Evolutionary conservation across 2,113 vertebrate species (phyloP), one percentile per base, ranked within the genome.

Genomic region (Gavialis gangeticus): DNA sequence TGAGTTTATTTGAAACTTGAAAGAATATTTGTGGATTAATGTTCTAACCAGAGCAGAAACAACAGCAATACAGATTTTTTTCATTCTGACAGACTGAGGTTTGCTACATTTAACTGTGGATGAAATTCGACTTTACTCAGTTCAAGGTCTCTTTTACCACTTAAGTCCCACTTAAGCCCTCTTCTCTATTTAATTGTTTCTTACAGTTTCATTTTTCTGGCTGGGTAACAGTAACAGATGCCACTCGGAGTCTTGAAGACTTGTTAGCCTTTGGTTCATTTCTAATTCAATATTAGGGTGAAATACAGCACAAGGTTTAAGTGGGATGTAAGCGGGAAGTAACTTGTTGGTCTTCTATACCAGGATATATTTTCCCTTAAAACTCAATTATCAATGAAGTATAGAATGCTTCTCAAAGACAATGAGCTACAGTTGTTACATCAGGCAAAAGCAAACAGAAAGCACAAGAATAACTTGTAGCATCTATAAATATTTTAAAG

Each of bases 201-300:
- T 58, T 18, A 37, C 1, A 0, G 12, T 17, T 85, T 82, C 79
- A 27, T 2, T 46, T 84, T 88, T 79, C 10, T 57, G 84, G 64
- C 37, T 46, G 46, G 46, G 46, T 46, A 46, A 46, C 46, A 46
- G 84, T 55, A 80, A 59, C 2, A 84, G 10, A 14, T 60, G 16
- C 22, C 27, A 10, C 3, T 62, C 75, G 1, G 54, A 67, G 37
- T 0, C 37, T 88, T 27, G 57, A 75, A 8, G 4, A 55, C 12
- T 12, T 46, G 24, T 1, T 37, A 5, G 4, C 22, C 34, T 19
- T 57, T 0, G 0, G 7, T 67, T 37, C 11, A 18, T 22, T 76
- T 90, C 8, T 62, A 81, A 22, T 71, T n/a, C 66, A 8, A 46
- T 17, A 4, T 21, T n/a, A 75, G 25, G 10, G 69, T 71, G 81